Evolutionary conservation across 2,797 vertebrate species (phyloP).

Genomic region (Danionella dracula): DNA sequence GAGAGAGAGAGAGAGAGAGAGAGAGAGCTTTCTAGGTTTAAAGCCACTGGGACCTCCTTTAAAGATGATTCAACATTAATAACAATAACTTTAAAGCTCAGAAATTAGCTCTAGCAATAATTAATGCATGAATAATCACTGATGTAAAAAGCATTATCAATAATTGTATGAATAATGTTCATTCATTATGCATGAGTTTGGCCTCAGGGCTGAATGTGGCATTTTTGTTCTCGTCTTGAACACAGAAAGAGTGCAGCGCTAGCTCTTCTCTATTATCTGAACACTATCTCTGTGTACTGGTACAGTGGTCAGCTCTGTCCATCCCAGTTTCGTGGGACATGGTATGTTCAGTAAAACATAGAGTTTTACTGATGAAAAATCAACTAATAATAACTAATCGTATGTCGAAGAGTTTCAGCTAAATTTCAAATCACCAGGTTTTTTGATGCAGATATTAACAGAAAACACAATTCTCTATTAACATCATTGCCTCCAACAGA

Average conservation of each 20-base stretch:
- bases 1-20: slow-evolving; percentile 33
- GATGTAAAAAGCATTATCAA: slow-evolving; percentile 85
- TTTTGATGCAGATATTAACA: slow-evolving; percentile 51
- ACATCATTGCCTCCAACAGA: no score
- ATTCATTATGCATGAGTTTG: slow-evolving; percentile 86
- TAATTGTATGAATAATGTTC: slow-evolving; percentile 86
- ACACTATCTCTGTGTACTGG: slow-evolving; percentile 31
- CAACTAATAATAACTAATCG: no score
- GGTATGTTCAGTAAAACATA: no score
- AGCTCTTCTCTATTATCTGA: slow-evolving; percentile 76
- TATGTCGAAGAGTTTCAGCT: no score
- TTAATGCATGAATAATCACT: slow-evolving; percentile 88
- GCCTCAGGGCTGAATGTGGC: slow-evolving; percentile 79
- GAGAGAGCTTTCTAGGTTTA: slow-evolving; percentile 45
- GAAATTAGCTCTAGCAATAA: slow-evolving; percentile 76
- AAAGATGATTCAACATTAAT: slow-evolving; percentile 74
- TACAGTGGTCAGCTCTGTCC: no score
- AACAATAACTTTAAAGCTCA: slow-evolving; percentile 80
- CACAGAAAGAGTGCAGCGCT: slow-evolving; percentile 66
- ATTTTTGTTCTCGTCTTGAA: slow-evolving; percentile 76
- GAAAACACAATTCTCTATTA: neutral
- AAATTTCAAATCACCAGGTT: slow-evolving; percentile 58
- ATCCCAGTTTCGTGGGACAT: no score
- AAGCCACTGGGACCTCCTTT: slow-evolving; percentile 53
- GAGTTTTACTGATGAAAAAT: no score